Evolutionary conservation across 1,140 invertebrate genomes (phyloP), one percentile per base, ranked within the genome.

Genomic region (Dendrolimus kikuchii): DNA sequence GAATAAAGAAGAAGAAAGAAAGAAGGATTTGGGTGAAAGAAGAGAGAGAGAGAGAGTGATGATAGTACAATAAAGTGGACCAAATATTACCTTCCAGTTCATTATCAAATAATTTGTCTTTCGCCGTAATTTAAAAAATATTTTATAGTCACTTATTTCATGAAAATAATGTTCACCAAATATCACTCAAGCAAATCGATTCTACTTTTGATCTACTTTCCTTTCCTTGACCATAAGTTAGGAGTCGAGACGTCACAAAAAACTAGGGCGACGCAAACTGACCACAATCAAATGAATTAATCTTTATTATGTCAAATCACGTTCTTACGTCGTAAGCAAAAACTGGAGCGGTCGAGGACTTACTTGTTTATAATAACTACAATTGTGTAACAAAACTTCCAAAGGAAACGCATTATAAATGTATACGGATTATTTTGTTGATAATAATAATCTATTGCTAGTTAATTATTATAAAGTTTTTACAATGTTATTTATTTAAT

Each of bases 231-330:
- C 23, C 23, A 23, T 23, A 23, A 23, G 23, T 38, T 46, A 46
- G 38, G 10, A n/a, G 23, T 46, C 23, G 23, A 39, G 9, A 7
- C 4, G 38, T 55, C 53, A 53, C 46, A 45, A 62, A 60, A 62
- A 63, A 59, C 43, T 37, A 50, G 50, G 50, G n/a, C 51, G 42
- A 40, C 38, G 39, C n/a, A 7, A 52, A 45, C 47, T 45, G 47
- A 54, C 46, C 55, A 51, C 49, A 55, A 62, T 59, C 61, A 43
- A 57, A 46, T 7, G 48, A n/a, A 46, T 49, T 38, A 50, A 59
- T 59, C 51, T 68, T 68, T 64, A 64, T 64, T 59, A 62, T 55
- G 55, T 57, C 9, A 58, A 68, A 59, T 58, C 65, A 64, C 58
- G 65, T 57, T 49, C 49, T 60, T 60, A 40, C 46, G 23, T 60